phyloP scores from a whole-genome alignment of 2,888 invertebrate species.

The Phymatocera aterrima region DNA sequence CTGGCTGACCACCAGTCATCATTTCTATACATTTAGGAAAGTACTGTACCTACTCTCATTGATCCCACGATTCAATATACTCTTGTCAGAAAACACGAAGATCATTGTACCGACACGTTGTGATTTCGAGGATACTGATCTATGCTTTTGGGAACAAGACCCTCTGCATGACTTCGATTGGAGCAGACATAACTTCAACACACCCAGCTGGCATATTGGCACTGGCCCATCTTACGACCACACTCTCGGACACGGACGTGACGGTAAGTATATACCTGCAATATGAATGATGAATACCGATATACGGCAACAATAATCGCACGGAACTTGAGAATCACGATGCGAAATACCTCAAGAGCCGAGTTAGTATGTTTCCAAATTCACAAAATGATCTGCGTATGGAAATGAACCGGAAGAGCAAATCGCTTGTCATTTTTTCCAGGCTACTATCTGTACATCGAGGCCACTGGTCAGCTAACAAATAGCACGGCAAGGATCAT shows the following conservation, averaged over 20 bases:
- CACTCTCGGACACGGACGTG: conserved; percentile 78
- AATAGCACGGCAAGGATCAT: conserved; percentile 85
- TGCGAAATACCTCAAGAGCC: too few species aligned
- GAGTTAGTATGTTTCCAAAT: neutral
- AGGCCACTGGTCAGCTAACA: conserved; percentile 80
- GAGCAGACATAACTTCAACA: conserved; percentile 80
- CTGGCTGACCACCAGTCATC: neutral
- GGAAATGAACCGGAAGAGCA: neutral
- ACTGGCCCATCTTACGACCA: conserved; percentile 89
- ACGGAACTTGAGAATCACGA: neutral
- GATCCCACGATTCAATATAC: neutral
- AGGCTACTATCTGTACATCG: conserved; percentile 91
- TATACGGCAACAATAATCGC: too few species aligned
- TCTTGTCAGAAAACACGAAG: conserved; percentile 66
- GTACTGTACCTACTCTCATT: neutral
- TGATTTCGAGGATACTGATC: conserved; percentile 81
- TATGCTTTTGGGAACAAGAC: conserved; percentile 89
- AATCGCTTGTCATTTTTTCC: conserved; percentile 62
- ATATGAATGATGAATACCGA: neutral
- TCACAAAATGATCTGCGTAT: neutral
- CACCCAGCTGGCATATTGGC: conserved; percentile 80
- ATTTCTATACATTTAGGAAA: neutral
- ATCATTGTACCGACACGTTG: conserved; percentile 76
- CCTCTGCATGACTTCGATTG: conserved; percentile 85
- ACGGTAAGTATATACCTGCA: conserved; percentile 71